Evolutionary conservation across 2,113 vertebrate species (phyloP).

Genomic region (Aegithalos caudatus): DNA sequence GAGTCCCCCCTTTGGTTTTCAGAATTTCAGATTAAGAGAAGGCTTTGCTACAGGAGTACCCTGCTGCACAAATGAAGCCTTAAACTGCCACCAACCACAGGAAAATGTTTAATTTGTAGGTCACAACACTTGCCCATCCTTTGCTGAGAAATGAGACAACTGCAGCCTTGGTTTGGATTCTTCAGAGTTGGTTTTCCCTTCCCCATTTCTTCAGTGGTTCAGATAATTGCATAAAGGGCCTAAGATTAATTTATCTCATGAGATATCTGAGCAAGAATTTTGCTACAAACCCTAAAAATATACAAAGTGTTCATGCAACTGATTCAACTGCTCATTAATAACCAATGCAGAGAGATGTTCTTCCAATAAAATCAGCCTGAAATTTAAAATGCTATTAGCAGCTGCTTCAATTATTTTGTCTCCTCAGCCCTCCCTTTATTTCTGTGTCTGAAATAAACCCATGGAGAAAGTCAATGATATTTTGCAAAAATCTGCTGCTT

Average conservation of each 20-base stretch:
- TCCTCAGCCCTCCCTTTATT: not conserved
- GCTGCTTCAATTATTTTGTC: not conserved
- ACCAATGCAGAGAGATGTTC: not conserved
- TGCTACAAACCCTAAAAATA: not conserved
- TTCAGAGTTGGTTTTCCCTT: not conserved
- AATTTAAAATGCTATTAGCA: not conserved
- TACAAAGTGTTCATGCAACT: not conserved
- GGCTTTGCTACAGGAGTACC: not conserved
- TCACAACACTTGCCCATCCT: not conserved
- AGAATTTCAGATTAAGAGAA: not conserved
- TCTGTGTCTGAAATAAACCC: not conserved
- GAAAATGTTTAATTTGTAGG: not conserved
- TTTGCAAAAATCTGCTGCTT: not conserved
- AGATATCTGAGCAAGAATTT: not conserved
- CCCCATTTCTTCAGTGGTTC: not conserved
- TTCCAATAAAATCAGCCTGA: not conserved
- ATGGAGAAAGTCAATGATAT: not conserved
- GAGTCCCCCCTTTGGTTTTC: not conserved
- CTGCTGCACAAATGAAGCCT: not conserved
- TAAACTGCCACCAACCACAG: not conserved
- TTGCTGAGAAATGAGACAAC: not conserved
- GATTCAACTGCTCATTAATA: not conserved
- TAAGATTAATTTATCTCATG: not conserved
- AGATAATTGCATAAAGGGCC: not conserved
- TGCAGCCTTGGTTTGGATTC: not conserved